Conservation (phyloP, 2,888 invertebrate species). For the Parnassius smintheus region DNA sequence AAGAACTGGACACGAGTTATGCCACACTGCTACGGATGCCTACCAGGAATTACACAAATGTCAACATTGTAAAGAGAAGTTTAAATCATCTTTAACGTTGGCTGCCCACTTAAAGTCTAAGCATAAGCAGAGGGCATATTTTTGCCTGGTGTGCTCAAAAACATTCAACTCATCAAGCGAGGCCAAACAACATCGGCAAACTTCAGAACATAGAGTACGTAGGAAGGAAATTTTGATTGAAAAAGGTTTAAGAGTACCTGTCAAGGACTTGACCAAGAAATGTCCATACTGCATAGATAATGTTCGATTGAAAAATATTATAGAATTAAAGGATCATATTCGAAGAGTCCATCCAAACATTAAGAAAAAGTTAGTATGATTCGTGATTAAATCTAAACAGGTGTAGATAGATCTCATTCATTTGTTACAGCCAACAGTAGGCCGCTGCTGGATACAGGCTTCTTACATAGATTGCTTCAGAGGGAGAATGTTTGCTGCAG, state of each 20-base stretch:
- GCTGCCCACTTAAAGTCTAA: constrained; percentile 84
- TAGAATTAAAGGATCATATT: constrained; percentile 83
- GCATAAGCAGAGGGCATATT: constrained; percentile 82
- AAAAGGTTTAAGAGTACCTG: constrained; percentile 47
- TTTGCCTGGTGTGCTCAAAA: constrained; percentile 85
- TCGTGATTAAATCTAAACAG: too few relatives aligned
- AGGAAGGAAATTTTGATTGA: constrained; percentile 66
- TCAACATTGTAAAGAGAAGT: constrained; percentile 79
- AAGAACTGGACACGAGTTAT: constrained; percentile 71
- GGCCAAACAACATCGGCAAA: constrained; percentile 84
- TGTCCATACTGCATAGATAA: constrained; percentile 82
- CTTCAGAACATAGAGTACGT: constrained; percentile 83
- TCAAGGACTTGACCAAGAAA: constrained; percentile 68
- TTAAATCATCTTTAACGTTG: constrained; percentile 83
- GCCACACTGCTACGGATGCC: constrained; percentile 81
- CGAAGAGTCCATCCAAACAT: constrained; percentile 81
- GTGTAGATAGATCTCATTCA: too few relatives aligned
- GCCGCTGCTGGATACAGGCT: too few relatives aligned
- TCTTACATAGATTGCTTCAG: too few relatives aligned
- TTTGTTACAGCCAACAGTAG: too few relatives aligned
- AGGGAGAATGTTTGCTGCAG: too few relatives aligned
- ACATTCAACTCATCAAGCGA: constrained; percentile 82
- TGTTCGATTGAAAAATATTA: constrained; percentile 71
- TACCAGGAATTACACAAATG: constrained; percentile 85
- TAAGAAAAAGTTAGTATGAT: constrained; percentile 80